A percentile compares a stretch with the other conserved stretches of the same genome.
These are phyloP conservation scores for Watsonalla cultraria DNA, from an alignment of 2,888 invertebrate genomes.

Conservation along the genomic window DNA sequence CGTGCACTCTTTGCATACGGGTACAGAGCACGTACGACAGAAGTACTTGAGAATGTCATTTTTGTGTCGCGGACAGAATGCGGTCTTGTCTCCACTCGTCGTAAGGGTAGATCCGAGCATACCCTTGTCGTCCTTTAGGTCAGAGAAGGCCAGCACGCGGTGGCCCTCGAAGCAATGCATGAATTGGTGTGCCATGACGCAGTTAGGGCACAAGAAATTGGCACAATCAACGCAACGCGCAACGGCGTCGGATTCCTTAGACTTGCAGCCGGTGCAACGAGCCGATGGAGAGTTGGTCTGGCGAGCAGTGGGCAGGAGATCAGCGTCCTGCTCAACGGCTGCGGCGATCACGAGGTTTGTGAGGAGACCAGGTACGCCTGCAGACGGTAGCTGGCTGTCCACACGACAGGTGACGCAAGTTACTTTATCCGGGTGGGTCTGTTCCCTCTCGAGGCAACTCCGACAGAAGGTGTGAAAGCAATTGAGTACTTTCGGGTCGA, in stretches of 20 bases:
- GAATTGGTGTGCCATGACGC: slow-evolving; percentile 99
- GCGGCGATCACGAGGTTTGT: slow-evolving; percentile 81
- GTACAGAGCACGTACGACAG: slow-evolving; percentile 94
- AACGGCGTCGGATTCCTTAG: slow-evolving; percentile 95
- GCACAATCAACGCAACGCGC: slow-evolving; percentile 98
- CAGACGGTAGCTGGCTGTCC: slow-evolving; percentile 70
- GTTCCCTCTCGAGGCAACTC: slow-evolving; percentile 86
- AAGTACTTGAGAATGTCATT: slow-evolving; percentile 94
- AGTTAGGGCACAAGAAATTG: slow-evolving; percentile 96
- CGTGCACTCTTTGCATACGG: slow-evolving; percentile 97
- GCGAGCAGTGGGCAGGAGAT: slow-evolving; percentile 66
- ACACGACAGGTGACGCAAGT: slow-evolving; percentile 84
- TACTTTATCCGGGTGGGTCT: slow-evolving; percentile 83
- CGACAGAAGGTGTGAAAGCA: slow-evolving; percentile 93
- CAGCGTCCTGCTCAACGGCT: slow-evolving; percentile 77
- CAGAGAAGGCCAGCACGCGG: slow-evolving; percentile 86
- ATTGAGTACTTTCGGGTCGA: slow-evolving; percentile 86
- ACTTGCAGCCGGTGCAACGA: slow-evolving; percentile 97
- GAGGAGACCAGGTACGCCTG: slow-evolving; percentile 82
- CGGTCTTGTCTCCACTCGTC: slow-evolving; percentile 80
- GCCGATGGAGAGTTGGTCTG: slow-evolving; percentile 72
- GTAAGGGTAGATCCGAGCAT: slow-evolving; percentile 74
- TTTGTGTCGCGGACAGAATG: slow-evolving; percentile 93
- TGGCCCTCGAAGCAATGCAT: slow-evolving; percentile 99
- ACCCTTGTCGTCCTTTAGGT: slow-evolving; percentile 80